Conservation (phyloP, 2,888 invertebrate species). For the Neoscelio sp. region DNA sequence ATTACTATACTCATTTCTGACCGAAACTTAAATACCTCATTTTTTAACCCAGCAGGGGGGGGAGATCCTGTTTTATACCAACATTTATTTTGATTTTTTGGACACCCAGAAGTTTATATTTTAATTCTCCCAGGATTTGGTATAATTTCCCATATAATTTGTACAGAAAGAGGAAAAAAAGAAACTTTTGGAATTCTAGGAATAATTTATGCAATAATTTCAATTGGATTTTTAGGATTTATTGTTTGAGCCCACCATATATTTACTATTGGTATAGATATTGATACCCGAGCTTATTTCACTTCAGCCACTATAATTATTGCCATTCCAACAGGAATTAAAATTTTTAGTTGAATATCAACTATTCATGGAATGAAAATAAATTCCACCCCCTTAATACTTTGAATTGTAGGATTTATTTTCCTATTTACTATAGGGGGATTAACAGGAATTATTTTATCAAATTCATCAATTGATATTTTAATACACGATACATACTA, state of each 20-base stretch:
- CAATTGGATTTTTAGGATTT: slow-evolving; percentile 93
- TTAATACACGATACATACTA: slow-evolving; percentile 93
- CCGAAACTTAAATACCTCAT: slow-evolving; percentile 91
- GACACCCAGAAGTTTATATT: slow-evolving; percentile 94
- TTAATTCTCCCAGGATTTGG: slow-evolving; percentile 93
- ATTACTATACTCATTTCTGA: slow-evolving; percentile 92
- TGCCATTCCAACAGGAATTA: slow-evolving; percentile 93
- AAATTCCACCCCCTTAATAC: slow-evolving; percentile 85
- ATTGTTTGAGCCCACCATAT: slow-evolving; percentile 94
- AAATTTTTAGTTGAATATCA: slow-evolving; percentile 92
- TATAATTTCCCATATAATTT: slow-evolving; percentile 91
- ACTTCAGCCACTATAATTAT: slow-evolving; percentile 94
- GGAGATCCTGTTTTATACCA: slow-evolving; percentile 85
- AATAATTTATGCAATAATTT: slow-evolving; percentile 93
- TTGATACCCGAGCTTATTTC: slow-evolving; percentile 93
- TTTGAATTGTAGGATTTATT: slow-evolving; percentile 90
- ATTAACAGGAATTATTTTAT: slow-evolving; percentile 86
- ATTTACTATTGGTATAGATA: slow-evolving; percentile 93
- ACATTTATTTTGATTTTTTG: slow-evolving; percentile 90
- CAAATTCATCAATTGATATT: slow-evolving; percentile 91
- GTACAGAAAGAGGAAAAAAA: slow-evolving; percentile 89
- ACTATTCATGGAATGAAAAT: slow-evolving; percentile 86
- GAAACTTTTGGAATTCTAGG: slow-evolving; percentile 89
- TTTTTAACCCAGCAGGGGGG: slow-evolving; percentile 92
- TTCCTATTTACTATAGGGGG: slow-evolving; percentile 91